phyloP scores from a whole-genome alignment of 2,888 invertebrate genomes.

The Polymixis lichenea region DNA sequence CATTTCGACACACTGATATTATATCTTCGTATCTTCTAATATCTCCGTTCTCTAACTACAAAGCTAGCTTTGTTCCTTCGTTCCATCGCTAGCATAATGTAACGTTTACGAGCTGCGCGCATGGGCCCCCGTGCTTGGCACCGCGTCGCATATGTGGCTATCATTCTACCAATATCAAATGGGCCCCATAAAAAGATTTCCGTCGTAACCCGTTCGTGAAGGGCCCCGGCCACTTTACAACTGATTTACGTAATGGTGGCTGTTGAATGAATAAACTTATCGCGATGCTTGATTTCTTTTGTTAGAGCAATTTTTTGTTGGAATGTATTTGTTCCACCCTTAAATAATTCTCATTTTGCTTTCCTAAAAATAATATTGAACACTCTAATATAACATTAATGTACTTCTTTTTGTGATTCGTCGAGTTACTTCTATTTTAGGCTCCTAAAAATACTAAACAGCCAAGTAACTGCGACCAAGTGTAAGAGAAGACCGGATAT shows the following conservation, averaged over 20 bases:
- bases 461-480: not conserved
- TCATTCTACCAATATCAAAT: constrained; percentile 69
- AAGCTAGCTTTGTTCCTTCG: not conserved
- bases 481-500: not conserved
- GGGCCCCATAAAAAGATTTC: constrained; percentile 63
- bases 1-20: no score
- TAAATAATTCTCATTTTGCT: not conserved
- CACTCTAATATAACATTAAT: no score
- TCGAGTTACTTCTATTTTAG: not conserved
- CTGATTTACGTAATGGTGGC: constrained; percentile 59
- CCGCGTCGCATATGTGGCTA: constrained; percentile 68
- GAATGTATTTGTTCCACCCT: not conserved
- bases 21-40: constrained; percentile 9
- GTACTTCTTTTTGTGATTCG: not conserved
- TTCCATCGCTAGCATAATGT: constrained; percentile 48
- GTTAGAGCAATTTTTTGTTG: not conserved
- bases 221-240: constrained; percentile 63
- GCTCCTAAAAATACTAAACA: not conserved
- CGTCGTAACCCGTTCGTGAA: constrained; percentile 49
- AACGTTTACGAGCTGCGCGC: constrained; percentile 59
- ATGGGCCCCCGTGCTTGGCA: constrained; percentile 61
- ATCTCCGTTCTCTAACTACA: constrained; percentile 13
- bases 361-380: not conserved
- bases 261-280: constrained; percentile 52
- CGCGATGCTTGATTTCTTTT: constrained; percentile 21